These are phyloP conservation scores for Proterorhinus semilunaris DNA, from an alignment of 2,113 vertebrate genomes.

Conservation along the genomic window DNA sequence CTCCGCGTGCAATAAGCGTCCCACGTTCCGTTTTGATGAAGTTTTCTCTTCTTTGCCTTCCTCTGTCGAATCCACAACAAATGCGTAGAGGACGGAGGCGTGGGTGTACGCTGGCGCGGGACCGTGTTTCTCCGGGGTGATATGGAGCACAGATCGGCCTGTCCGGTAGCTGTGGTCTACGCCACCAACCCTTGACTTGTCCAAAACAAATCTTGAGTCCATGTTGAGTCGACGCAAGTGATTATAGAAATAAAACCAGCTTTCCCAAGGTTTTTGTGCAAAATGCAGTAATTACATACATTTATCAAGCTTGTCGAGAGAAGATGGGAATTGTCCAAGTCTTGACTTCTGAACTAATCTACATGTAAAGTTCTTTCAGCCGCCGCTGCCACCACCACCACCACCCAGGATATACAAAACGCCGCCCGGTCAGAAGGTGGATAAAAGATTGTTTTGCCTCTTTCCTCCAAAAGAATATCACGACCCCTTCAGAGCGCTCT, in stretches of 20 bases:
- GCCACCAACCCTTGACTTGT: conserved; percentile 62
- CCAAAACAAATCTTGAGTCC: conserved; percentile 76
- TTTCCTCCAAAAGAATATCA: conserved; percentile 72
- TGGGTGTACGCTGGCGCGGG: conserved; percentile 52
- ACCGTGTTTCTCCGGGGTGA: conserved; percentile 45
- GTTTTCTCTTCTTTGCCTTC: conserved; percentile 50
- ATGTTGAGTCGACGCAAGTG: conserved; percentile 65
- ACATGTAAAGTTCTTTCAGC: conserved; percentile 55
- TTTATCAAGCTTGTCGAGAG: conserved; percentile 72
- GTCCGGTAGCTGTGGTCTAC: conserved; percentile 55
- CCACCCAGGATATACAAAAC: conserved; percentile 60
- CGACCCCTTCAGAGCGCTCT: conserved; percentile 68
- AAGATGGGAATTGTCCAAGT: conserved; percentile 29
- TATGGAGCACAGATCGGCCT: conserved; percentile 56
- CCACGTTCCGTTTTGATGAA: conserved; percentile 52
- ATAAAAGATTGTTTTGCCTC: conserved; percentile 81
- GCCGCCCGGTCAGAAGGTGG: conserved; percentile 68
- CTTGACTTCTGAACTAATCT: conserved; percentile 53
- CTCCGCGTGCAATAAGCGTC: conserved; percentile 61
- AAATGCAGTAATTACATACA: conserved; percentile 68
- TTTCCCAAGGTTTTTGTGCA: conserved; percentile 69
- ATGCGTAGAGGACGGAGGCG: conserved; percentile 54
- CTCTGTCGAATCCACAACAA: conserved; percentile 50
- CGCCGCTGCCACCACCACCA: conserved; percentile 29
- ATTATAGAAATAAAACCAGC: conserved; percentile 72